Percentiles rank a stretch among this genome's conserved stretches.
phyloP scores from a whole-genome alignment of 1,140 invertebrate genomes.

The Penaeus vannamei region DNA sequence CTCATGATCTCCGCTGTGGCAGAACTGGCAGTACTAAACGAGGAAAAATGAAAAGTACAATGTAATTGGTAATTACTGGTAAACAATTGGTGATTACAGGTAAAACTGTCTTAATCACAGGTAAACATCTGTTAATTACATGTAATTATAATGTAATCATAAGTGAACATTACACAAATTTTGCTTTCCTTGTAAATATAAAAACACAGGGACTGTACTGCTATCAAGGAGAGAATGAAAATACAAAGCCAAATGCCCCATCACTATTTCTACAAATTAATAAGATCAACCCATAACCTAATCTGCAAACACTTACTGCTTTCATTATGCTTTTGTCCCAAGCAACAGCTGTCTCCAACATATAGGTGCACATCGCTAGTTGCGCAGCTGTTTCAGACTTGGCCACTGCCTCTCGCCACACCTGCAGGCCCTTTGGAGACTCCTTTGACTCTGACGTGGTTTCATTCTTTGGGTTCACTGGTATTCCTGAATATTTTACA shows the following conservation, averaged over 20 bases:
- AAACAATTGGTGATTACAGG: neutral
- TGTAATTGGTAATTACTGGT: conserved; percentile 12
- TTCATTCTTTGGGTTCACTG: conserved; percentile 53
- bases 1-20: conserved; percentile 95
- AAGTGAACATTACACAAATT: too few relatives aligned
- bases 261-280: neutral
- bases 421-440: conserved; percentile 77
- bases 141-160: too few relatives aligned
- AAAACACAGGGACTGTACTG: too few relatives aligned
- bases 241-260: conserved; percentile 30
- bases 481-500: conserved; percentile 31
- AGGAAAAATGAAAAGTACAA: conserved; percentile 33
- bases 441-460: conserved; percentile 38
- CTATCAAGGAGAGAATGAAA: conserved; percentile 12
- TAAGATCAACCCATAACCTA: neutral
- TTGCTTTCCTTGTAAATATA: too few relatives aligned
- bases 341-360: conserved; percentile 91
- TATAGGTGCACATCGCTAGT: conserved; percentile 90
- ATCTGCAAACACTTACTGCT: conserved; percentile 81
- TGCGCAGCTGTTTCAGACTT: conserved; percentile 89
- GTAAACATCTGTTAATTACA: too few relatives aligned
- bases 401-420: conserved; percentile 90
- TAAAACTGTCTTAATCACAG: too few relatives aligned
- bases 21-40: conserved; percentile 96
- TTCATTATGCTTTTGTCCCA: conserved; percentile 99